phyloP scores from a whole-genome alignment of 1,140 invertebrate species.

The Brachionus koreanus region DNA sequence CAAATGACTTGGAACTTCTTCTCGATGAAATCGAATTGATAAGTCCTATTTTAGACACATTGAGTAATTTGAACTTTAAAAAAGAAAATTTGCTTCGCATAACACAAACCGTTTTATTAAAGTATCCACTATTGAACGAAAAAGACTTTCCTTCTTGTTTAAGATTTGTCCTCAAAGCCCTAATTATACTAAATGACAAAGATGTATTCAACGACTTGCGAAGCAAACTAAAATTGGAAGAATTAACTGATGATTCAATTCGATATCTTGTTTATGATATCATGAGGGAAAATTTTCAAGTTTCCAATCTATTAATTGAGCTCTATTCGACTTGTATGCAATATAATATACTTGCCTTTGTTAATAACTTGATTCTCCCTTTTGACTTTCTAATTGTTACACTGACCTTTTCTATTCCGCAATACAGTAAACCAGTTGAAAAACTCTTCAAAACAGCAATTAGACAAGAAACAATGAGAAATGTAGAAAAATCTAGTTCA shows the following conservation, averaged over 20 bases:
- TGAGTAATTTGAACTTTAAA: constrained; percentile 5
- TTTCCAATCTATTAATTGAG: background rate
- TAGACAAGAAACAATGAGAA: background rate
- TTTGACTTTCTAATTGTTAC: background rate
- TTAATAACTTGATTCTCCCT: background rate
- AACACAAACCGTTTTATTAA: background rate
- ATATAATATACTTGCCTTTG: background rate
- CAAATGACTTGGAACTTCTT: background rate
- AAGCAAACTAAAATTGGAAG: background rate
- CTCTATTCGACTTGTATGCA: constrained; percentile 6
- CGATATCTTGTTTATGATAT: background rate
- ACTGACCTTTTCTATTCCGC: background rate
- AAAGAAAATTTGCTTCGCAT: constrained; percentile 17
- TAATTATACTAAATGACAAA: background rate
- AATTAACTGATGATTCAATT: background rate
- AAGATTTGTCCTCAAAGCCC: background rate
- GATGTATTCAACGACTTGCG: background rate
- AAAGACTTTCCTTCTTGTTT: background rate
- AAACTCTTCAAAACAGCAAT: background rate
- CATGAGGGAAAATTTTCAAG: constrained; percentile 16
- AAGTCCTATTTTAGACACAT: background rate
- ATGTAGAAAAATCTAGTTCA: constrained; percentile 5
- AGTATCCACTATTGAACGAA: background rate
- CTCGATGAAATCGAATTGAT: constrained; percentile 14
- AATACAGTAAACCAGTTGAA: background rate